These are phyloP conservation scores for Pantelozetes paolii DNA, from an alignment of 2,888 invertebrate species.

Conservation along the genomic window DNA sequence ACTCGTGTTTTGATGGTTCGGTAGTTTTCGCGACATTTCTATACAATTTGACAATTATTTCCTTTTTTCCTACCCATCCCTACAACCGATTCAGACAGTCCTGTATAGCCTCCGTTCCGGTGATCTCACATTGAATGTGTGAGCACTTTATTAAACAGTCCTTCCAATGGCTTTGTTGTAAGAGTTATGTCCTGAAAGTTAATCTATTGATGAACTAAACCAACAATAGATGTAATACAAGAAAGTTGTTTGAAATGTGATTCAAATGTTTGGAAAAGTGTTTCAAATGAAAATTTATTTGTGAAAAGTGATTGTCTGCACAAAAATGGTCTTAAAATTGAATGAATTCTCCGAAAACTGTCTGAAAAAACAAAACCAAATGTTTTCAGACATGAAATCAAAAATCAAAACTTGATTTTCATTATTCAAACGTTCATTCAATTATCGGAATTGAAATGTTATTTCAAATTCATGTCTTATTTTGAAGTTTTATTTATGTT, in stretches of 20 bases:
- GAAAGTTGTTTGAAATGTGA: not conserved
- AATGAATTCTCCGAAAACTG: not conserved
- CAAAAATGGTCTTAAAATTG: not conserved
- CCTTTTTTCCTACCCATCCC: not conserved
- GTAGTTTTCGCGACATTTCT: not conserved
- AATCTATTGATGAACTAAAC: constrained; percentile 10
- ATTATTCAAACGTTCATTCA: no score
- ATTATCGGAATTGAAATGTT: no score
- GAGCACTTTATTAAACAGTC: not conserved
- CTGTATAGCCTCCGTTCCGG: not conserved
- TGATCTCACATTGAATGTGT: not conserved
- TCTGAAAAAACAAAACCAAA: no score
- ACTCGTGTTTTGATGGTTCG: not conserved
- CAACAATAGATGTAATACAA: constrained; percentile 8
- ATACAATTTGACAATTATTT: constrained; percentile 5
- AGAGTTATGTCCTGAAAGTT: not conserved
- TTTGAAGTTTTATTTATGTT: no score
- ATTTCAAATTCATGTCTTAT: no score
- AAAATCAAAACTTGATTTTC: no score
- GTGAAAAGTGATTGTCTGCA: not conserved
- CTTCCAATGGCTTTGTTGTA: not conserved
- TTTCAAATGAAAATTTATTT: no score
- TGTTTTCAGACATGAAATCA: no score
- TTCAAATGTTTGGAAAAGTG: not conserved
- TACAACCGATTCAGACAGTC: not conserved